phyloP scores from a whole-genome alignment of 2,113 vertebrate genomes.

The Alethe castanea region DNA sequence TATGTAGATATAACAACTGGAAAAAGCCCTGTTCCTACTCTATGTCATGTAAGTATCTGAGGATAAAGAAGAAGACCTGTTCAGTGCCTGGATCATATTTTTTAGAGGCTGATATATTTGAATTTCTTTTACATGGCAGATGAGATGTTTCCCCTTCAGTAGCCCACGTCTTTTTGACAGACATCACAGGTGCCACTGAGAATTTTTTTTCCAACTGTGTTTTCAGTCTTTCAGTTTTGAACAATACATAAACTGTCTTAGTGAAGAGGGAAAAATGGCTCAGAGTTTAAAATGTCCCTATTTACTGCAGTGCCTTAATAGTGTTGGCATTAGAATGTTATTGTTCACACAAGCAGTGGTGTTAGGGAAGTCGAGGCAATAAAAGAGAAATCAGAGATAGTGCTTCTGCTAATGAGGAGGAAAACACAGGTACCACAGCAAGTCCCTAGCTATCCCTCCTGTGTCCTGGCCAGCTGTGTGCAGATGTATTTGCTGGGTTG shows the following conservation, averaged over 20 bases:
- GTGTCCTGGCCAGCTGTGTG: background rate
- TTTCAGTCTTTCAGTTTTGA: background rate
- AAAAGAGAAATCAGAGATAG: background rate
- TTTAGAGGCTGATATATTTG: background rate
- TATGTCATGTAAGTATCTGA: background rate
- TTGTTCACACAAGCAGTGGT: background rate
- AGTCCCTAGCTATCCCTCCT: background rate
- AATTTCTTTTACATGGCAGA: background rate
- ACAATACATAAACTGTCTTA: background rate
- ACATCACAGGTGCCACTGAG: background rate
- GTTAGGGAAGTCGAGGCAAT: background rate
- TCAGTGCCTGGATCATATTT: background rate
- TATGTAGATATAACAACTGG: background rate
- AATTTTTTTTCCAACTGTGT: background rate
- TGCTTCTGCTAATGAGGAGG: background rate
- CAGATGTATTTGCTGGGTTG: background rate
- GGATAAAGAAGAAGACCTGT: background rate
- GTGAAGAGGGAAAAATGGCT: background rate
- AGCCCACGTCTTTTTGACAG: background rate
- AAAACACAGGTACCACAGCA: background rate
- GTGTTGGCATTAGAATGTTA: background rate
- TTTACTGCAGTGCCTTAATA: background rate
- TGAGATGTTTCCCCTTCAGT: background rate
- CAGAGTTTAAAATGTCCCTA: background rate
- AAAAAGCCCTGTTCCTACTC: background rate